These are phyloP conservation scores for Esperia sulphurella DNA, from an alignment of 2,888 invertebrate genomes.

Conservation along the genomic window DNA sequence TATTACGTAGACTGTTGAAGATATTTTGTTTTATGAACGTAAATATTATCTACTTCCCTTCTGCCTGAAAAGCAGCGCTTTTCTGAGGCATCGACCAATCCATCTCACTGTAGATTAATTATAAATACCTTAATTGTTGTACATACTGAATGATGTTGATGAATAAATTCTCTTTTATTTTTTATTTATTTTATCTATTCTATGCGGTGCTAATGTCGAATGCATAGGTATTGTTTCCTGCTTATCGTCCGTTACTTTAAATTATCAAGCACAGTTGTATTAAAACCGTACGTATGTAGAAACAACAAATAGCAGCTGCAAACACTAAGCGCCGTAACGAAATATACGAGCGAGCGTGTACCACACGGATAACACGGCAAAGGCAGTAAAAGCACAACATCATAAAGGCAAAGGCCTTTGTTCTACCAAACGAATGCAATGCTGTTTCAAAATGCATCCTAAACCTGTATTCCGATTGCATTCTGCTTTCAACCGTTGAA, in stretches of 20 bases:
- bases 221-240: too few species aligned
- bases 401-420: slow-evolving; percentile 33
- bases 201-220: too few species aligned
- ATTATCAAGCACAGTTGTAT: background rate
- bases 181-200: too few species aligned
- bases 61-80: too few species aligned
- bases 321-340: slow-evolving; percentile 2
- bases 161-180: too few species aligned
- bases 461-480: slow-evolving; percentile 65
- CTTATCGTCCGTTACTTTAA: background rate
- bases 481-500: slow-evolving; percentile 63
- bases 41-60: too few species aligned
- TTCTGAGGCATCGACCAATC: too few species aligned
- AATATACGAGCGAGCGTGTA: slow-evolving; percentile 8
- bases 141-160: too few species aligned
- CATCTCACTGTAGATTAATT: too few species aligned
- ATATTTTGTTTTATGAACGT: too few species aligned
- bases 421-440: slow-evolving; percentile 38
- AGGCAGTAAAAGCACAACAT: slow-evolving; percentile 33
- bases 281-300: background rate
- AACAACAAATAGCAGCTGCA: background rate
- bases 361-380: slow-evolving; percentile 18
- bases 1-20: too few species aligned
- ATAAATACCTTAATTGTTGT: too few species aligned
- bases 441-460: slow-evolving; percentile 51